Evolutionary conservation across 1,140 invertebrate species (phyloP).

Genomic region (honey bee (Apis mellifera)): DNA sequence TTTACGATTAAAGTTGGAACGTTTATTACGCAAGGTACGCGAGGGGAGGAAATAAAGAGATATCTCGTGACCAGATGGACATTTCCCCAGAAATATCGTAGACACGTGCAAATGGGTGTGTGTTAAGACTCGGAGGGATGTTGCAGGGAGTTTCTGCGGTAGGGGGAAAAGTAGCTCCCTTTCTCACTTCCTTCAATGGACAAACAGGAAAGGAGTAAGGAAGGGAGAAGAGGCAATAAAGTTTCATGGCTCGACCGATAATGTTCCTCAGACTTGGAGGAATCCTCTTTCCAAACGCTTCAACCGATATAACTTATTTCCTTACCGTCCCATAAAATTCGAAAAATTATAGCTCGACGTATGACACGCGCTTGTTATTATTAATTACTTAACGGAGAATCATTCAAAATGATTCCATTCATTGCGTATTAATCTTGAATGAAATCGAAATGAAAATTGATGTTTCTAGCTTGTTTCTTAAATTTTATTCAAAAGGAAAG

Average conservation of each 20-base stretch:
- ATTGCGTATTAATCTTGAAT: too few relatives aligned
- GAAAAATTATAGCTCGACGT: background rate
- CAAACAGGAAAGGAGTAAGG: slow-evolving; percentile 40
- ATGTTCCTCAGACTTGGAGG: slow-evolving; percentile 5
- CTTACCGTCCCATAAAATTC: background rate
- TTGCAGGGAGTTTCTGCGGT: background rate
- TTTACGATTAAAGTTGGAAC: slow-evolving; percentile 44
- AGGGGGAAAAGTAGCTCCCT: slow-evolving; percentile 33
- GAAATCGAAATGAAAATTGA: too few relatives aligned
- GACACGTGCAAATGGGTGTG: slow-evolving; percentile 62
- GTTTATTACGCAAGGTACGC: background rate
- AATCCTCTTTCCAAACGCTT: slow-evolving; percentile 14
- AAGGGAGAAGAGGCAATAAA: slow-evolving; percentile 62
- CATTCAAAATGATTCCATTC: too few relatives aligned
- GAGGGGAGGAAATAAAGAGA: slow-evolving; percentile 19
- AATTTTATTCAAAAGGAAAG: too few relatives aligned
- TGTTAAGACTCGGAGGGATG: slow-evolving; percentile 54
- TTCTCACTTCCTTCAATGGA: slow-evolving; percentile 8
- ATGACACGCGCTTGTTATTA: too few relatives aligned
- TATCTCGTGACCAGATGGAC: slow-evolving; percentile 46
- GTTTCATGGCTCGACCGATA: slow-evolving; percentile 54
- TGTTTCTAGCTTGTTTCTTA: too few relatives aligned
- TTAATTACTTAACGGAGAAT: too few relatives aligned
- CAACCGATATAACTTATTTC: slow-evolving; percentile 22
- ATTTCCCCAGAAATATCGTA: slow-evolving; percentile 49